phyloP scores from a whole-genome alignment of 2,113 vertebrate species.

The Chionis minor region DNA sequence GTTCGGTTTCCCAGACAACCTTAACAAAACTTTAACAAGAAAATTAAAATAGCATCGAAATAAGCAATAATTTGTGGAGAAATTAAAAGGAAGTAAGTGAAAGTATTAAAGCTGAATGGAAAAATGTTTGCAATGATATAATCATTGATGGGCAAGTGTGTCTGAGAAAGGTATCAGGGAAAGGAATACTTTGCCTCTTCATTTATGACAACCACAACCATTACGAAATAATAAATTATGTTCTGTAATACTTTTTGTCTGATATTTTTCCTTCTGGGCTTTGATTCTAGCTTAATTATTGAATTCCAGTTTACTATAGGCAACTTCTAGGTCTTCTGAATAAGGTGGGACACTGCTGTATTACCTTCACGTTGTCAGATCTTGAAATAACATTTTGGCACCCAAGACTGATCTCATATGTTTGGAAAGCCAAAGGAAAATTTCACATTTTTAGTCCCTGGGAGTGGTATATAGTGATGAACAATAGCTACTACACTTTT shows the following conservation, averaged over 20 bases:
- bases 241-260: not conserved
- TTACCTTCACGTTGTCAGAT: not conserved
- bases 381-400: not conserved
- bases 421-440: not conserved
- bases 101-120: not conserved
- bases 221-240: not conserved
- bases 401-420: not conserved
- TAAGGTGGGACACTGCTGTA: not conserved
- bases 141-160: not conserved
- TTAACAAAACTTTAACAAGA: not conserved
- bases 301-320: not conserved
- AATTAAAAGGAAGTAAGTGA: not conserved
- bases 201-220: not conserved
- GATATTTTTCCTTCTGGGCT: not conserved
- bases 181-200: not conserved
- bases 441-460: not conserved
- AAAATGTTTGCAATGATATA: not conserved
- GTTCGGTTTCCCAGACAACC: not conserved
- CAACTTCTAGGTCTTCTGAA: not conserved
- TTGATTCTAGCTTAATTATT: not conserved
- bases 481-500: not conserved
- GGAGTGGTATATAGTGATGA: not conserved
- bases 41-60: not conserved
- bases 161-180: not conserved
- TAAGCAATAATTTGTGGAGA: not conserved